These are phyloP conservation scores for Drosophila willistoni DNA, from an alignment of 1,140 invertebrate species.

Conservation along the genomic window DNA sequence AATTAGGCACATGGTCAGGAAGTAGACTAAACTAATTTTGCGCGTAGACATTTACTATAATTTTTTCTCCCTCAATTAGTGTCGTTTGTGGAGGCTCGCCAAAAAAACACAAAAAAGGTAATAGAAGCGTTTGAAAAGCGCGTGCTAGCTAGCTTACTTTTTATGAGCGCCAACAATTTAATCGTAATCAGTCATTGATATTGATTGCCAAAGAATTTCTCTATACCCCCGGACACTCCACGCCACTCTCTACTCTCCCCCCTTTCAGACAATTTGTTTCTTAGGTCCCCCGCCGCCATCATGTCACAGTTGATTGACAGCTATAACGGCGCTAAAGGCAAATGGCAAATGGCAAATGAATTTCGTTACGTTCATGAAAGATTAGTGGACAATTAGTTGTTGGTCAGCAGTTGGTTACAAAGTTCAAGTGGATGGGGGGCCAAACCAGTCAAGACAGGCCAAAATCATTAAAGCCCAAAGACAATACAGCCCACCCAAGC, in stretches of 20 bases:
- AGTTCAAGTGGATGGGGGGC: slow-evolving; percentile 66
- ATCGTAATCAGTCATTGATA: slow-evolving; percentile 63
- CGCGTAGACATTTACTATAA: background rate
- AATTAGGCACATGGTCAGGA: slow-evolving; percentile 24
- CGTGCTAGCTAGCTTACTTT: slow-evolving; percentile 7
- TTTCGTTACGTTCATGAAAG: slow-evolving; percentile 31
- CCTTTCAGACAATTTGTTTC: background rate
- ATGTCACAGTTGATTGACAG: slow-evolving; percentile 46
- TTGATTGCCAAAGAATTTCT: slow-evolving; percentile 39
- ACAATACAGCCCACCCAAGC: slow-evolving; percentile 11
- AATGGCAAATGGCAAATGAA: slow-evolving; percentile 11
- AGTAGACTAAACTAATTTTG: background rate
- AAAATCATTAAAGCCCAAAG: slow-evolving; percentile 35
- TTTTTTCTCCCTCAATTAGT: background rate
- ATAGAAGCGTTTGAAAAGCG: slow-evolving; percentile 31
- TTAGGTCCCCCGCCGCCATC: slow-evolving; percentile 18
- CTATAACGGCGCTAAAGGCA: slow-evolving; percentile 33
- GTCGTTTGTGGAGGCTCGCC: slow-evolving; percentile 46
- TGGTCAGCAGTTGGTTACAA: slow-evolving; percentile 58
- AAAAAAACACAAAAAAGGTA: slow-evolving; percentile 23
- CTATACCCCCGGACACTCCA: too few relatives aligned
- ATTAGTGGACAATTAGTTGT: slow-evolving; percentile 17
- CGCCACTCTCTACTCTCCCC: background rate
- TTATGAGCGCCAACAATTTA: slow-evolving; percentile 31
- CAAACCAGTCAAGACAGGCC: slow-evolving; percentile 45